These are phyloP conservation scores for Erynnis tages DNA, from an alignment of 2,888 invertebrate genomes.

Conservation along the genomic window DNA sequence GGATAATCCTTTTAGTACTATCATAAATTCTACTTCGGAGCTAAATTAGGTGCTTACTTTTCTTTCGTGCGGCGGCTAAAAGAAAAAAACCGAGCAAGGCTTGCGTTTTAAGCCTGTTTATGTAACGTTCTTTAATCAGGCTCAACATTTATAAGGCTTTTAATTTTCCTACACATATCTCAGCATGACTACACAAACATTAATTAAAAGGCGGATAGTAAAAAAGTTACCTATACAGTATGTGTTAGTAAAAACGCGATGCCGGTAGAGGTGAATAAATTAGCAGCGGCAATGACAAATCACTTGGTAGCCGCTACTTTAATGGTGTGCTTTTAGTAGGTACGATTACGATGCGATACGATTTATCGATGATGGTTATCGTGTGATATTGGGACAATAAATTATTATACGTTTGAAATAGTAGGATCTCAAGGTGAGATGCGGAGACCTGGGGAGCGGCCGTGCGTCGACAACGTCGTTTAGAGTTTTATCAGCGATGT, in stretches of 20 bases:
- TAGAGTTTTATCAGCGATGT: too few relatives aligned
- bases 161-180: conserved; percentile 30
- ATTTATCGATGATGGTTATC: not conserved
- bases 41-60: conserved; percentile 15
- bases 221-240: conserved; percentile 49
- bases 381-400: too few relatives aligned
- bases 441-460: too few relatives aligned
- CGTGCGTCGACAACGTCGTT: too few relatives aligned
- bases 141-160: conserved; percentile 7
- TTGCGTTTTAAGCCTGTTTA: conserved; percentile 18
- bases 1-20: conserved; percentile 19
- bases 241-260: conserved; percentile 45
- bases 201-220: conserved; percentile 50
- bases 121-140: conserved; percentile 3
- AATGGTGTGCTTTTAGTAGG: conserved; percentile 5
- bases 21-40: conserved; percentile 13
- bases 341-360: conserved; percentile 4
- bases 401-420: too few relatives aligned
- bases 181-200: conserved; percentile 48
- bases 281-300: conserved; percentile 41
- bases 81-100: conserved; percentile 1
- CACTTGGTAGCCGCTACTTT: conserved; percentile 35
- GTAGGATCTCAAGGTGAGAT: too few relatives aligned
- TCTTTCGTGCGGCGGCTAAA: not conserved
- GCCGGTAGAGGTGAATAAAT: conserved; percentile 40